Base-by-base conservation (phyloP, 2,797 vertebrate species). In the Esox masquinongy region DNA sequence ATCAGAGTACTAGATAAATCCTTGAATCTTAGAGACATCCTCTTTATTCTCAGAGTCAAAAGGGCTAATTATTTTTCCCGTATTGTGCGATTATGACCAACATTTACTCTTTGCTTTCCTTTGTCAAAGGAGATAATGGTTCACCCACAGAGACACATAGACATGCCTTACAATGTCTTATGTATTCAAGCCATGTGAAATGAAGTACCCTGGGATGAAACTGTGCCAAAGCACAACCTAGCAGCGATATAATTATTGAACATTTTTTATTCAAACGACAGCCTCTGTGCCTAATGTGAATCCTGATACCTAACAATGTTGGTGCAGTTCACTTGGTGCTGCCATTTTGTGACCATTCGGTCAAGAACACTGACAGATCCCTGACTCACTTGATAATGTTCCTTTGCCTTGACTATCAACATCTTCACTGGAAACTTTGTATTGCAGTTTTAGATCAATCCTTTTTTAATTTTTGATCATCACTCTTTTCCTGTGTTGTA, bases 241-340 rank as follows among this genome's bases (percentile, higher is more conserved):
- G 31, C 29, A 31, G 66, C 24, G 12, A 24, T 72, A 78, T 81
- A 26, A 66, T 75, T 76, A 80, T 82, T 77, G 79, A 80, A 36
- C 17, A 12, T 26, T 34, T n/a, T 73, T 74, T 79, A 75, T 77
- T 49, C 73, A 70, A 68, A 82, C 36, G 72, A 83, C 73, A 29
- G 39, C 15, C 3, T 47, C 39, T 76, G 68, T 51, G 56, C n/a
- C 7, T 36, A 59, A 31, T 72, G 69, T 31, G 64, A 59, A 61
- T 53, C 78, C 22, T 26, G 26, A 70, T 59, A 63, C 63, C 16
- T n/a, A 72, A 66, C 74, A 72, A 84, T 83, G 34, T 83, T 85
- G 82, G 74, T 75, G 74, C 80, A 14, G 12, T 67, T 14, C 8
- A 83, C 80, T 80, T 84, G 72, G 76, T 70, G 74, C 64, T 81